Conservation (phyloP, 2,888 invertebrate species). For the Ligdia adustata region DNA sequence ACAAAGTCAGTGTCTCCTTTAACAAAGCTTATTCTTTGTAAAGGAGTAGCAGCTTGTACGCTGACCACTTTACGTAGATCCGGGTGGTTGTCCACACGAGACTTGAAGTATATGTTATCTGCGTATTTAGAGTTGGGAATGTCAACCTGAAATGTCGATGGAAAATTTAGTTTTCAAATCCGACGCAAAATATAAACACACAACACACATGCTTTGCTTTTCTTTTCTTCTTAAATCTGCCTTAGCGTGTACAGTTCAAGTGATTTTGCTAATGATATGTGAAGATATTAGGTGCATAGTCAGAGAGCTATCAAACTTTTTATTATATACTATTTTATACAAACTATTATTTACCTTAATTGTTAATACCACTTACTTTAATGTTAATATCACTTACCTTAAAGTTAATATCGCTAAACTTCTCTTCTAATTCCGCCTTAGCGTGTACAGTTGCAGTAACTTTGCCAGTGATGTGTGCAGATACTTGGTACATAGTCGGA, state of each 20-base stretch:
- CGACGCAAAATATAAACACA: too few relatives aligned
- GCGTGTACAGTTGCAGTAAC: conserved; percentile 61
- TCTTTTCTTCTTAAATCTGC: too few relatives aligned
- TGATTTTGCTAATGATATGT: too few relatives aligned
- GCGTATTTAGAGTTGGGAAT: conserved; percentile 56
- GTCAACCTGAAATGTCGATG: conserved; percentile 65
- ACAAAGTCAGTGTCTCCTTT: conserved; percentile 73
- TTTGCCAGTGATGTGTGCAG: conserved; percentile 61
- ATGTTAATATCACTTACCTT: conserved; percentile 67
- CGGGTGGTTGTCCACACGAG: conserved; percentile 65
- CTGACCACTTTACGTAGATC: conserved; percentile 63
- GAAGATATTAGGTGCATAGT: too few relatives aligned
- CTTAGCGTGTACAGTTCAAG: too few relatives aligned
- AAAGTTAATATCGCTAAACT: conserved; percentile 69
- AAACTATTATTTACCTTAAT: too few relatives aligned
- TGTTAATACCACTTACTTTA: too few relatives aligned
- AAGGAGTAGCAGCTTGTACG: conserved; percentile 70
- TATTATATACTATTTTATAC: too few relatives aligned
- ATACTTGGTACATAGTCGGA: conserved; percentile 48
- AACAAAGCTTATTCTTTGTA: conserved; percentile 59
- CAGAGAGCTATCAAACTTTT: too few relatives aligned
- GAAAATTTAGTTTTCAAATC: too few relatives aligned
- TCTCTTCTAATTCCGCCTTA: conserved; percentile 52
- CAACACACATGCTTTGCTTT: too few relatives aligned
- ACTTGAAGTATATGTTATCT: conserved; percentile 72